Evolutionary conservation across 2,113 vertebrate genomes (phyloP).

Genomic region (Heliornis fulica): DNA sequence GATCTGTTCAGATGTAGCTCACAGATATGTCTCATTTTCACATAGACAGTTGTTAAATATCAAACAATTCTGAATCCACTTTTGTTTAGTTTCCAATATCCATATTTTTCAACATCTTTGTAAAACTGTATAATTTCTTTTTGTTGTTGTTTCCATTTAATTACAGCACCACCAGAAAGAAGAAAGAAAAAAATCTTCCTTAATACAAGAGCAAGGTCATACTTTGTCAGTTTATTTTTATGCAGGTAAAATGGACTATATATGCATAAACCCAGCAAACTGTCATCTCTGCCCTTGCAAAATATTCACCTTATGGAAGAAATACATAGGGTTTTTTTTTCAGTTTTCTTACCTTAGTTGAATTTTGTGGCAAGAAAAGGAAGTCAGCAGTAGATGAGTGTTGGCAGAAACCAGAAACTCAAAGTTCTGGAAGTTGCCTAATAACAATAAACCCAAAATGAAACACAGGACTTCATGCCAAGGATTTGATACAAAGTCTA

Average conservation of each 20-base stretch:
- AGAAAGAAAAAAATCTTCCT: background rate
- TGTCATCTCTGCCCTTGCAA: accelerated
- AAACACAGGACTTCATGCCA: background rate
- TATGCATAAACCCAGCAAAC: background rate
- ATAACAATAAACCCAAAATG: background rate
- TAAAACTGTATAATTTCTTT: background rate
- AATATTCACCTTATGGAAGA: background rate
- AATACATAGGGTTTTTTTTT: background rate
- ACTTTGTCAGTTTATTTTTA: background rate
- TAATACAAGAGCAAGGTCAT: background rate
- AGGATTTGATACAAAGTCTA: background rate
- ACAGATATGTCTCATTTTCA: conserved; percentile 41
- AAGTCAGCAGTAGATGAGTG: background rate
- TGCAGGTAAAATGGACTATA: background rate
- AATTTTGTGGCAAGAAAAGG: background rate
- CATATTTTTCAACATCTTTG: background rate
- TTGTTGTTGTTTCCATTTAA: background rate
- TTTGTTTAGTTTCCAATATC: background rate
- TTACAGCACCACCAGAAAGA: background rate
- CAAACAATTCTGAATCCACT: background rate
- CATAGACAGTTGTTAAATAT: background rate
- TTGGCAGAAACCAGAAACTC: background rate
- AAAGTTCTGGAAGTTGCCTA: background rate
- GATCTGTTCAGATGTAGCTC: conserved; percentile 26
- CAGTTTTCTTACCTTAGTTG: background rate